Percentiles rank a stretch among this genome's conserved stretches.
Evolutionary conservation across 2,888 invertebrate species (phyloP).

Genomic region (Penaeus monodon): DNA sequence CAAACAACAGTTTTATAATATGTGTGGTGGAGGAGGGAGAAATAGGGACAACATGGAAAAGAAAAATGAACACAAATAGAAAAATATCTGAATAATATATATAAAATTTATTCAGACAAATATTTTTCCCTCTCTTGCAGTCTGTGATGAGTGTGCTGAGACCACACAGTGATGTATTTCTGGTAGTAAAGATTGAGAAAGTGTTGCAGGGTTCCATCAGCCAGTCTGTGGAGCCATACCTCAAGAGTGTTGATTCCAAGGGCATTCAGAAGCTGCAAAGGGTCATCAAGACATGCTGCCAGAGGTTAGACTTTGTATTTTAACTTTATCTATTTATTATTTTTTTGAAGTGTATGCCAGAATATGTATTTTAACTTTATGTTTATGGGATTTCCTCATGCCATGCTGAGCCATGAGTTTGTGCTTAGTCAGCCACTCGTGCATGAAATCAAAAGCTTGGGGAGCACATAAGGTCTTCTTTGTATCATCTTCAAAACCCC

Average conservation of each 20-base stretch:
- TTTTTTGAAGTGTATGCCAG: not conserved
- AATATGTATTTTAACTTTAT: not conserved
- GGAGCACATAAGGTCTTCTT: not conserved
- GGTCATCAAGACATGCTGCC: conserved; percentile 82
- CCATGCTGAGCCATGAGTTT: too few species aligned
- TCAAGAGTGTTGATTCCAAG: conserved; percentile 83
- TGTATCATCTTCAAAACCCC: too few species aligned
- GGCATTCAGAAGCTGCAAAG: conserved; percentile 85
- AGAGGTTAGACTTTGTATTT: conserved; percentile 71
- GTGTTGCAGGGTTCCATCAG: conserved; percentile 86
- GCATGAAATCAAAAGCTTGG: too few species aligned
- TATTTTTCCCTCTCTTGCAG: conserved; percentile 71
- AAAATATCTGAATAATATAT: not conserved
- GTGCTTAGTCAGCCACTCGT: too few species aligned
- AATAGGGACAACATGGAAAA: not conserved
- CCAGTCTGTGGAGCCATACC: conserved; percentile 87
- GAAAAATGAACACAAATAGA: not conserved
- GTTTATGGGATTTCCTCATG: too few species aligned
- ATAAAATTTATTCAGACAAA: not conserved
- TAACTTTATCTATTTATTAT: conserved; percentile 9
- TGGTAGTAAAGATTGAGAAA: conserved; percentile 94
- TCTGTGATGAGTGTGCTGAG: conserved; percentile 89
- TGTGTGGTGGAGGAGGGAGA: not conserved
- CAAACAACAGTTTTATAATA: too few species aligned
- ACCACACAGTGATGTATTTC: conserved; percentile 89